Evolutionary conservation across 2,113 vertebrate species (phyloP), one percentile per base, ranked within the genome.

Genomic region (Dissostichus mawsoni): DNA sequence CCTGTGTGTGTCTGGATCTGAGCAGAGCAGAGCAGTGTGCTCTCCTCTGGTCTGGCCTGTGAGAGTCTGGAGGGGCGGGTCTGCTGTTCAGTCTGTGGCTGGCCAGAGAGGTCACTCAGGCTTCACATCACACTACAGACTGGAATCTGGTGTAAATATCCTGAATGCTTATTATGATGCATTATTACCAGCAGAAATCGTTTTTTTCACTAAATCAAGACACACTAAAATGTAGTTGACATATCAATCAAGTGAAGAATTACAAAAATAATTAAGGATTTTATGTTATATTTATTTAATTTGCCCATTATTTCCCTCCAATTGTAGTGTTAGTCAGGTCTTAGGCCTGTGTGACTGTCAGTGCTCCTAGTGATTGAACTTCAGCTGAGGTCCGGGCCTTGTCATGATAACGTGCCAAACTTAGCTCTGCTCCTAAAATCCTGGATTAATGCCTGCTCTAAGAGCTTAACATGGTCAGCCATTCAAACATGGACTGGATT

Each of bases 401-500:
- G 86, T 88, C 91, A 93, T 92, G 85, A 93, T 61, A 62, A 83
- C 65, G 62, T 84, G 78, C 74, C 90, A 93, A 91, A 93, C 73
- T 85, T 85, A 75, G 91, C 89, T 91, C 68, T 87, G 81, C 90
- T 90, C 74, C 76, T 85, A 83, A 93, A 95, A 94, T 94, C 93
- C 93, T 89, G 93, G 92, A 95, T 94, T 95, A 94, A 94, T 88
- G 88, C 74, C 89, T 82, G 93, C 92, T 94, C 94, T 94, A 92
- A 86, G 78, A 87, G 90, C 82, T 94, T 94, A 95, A 93, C 89
- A 93, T 89, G 87, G 92, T 87, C 92, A 91, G 87, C 82, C 90
- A 92, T 94, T 94, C 92, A 92, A 86, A 92, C 90, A 85, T 89
- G 86, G 84, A 64, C 74, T 83, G 90, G 87, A 90, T 90, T 91